Evolutionary conservation across 2,797 vertebrate species (phyloP).

Genomic region (Myiothlypis chrysogaster): DNA sequence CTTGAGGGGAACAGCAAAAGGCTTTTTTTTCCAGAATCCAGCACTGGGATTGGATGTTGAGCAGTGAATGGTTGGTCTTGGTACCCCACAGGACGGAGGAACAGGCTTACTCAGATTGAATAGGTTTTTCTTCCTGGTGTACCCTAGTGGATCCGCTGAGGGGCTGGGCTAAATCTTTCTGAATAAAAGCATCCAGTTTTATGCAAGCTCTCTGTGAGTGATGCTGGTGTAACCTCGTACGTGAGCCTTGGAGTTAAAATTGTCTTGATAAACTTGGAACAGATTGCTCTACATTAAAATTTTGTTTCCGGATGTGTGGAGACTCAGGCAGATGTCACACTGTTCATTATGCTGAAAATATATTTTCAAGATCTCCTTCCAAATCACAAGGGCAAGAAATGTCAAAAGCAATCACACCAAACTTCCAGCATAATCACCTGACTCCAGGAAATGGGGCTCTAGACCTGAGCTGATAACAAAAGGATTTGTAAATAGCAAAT

Average conservation of each 20-base stretch:
- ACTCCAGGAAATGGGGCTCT: conserved; percentile 4
- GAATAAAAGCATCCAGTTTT: not conserved
- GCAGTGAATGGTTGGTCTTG: not conserved
- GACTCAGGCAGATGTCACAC: not conserved
- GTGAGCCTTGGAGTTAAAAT: not conserved
- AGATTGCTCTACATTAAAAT: not conserved
- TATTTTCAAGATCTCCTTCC: conserved; percentile 28
- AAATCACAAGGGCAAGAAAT: conserved; percentile 22
- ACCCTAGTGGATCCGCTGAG: not conserved
- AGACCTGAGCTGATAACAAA: conserved; percentile 15
- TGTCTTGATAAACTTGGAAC: conserved; percentile 30
- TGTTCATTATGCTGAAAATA: not conserved
- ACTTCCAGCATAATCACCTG: conserved; percentile 5
- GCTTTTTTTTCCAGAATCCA: not conserved
- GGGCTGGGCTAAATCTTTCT: not conserved
- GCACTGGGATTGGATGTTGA: not conserved
- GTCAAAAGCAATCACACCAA: conserved; percentile 13
- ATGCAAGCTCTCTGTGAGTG: not conserved
- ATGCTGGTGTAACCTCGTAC: not conserved
- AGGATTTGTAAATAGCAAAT: not conserved
- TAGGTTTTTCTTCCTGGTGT: not conserved
- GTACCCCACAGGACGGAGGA: not conserved
- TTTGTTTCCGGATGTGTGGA: conserved; percentile 4
- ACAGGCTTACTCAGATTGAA: not conserved
- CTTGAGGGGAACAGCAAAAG: not conserved